Evolutionary conservation across 2,888 invertebrate species (phyloP), one percentile per base, ranked within the genome.

Genomic region (Drosophila affinis): DNA sequence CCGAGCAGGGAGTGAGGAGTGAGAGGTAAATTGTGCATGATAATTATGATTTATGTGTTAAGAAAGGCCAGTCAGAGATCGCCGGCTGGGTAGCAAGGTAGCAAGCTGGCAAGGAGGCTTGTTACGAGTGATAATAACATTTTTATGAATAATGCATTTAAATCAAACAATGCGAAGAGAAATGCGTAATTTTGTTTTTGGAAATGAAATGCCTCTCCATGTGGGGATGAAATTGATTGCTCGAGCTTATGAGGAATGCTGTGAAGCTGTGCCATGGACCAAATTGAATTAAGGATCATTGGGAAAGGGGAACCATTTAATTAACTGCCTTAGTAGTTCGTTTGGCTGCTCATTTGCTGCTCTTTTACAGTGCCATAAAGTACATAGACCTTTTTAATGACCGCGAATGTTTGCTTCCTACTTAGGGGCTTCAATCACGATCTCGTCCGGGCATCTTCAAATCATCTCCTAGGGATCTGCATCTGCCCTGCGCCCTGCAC

Each of bases 41-140:
- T 72, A 87, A 79, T 85, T 81, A 77, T 85, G 77, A 87, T 87
- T 81, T 85, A 87, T 87, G 82, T 62, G 14, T 46, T 62, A 62
- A 56, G 74, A 84, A 81, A 81, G 79, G 63, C 47, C 54, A 34
- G 27, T 39, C 52, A 48, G 53, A 46, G 39, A 59, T 21, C n/a
- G 7, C 24, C 17, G 45, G 55, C 24, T 51, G 39, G 39, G 39
- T 21, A 21, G 14, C 39, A 9, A 39, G n/a, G 9, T 44, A 24
- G 44, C 51, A 9, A 39, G n/a, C 5, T 24, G n/a, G 44, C 51
- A 39, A 24, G 48, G 45, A 62, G 59, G 54, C 63, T 72, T 62
- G 44, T 73, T 73, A 57, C 14, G 53, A 53, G 56, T 48, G 65
- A 57, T 72, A 57, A 72, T 52, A 62, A 52, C 47, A 29, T 56